Base-by-base conservation (phyloP, 64 coral and sea anemone species). In the Acropora yongei region DNA sequence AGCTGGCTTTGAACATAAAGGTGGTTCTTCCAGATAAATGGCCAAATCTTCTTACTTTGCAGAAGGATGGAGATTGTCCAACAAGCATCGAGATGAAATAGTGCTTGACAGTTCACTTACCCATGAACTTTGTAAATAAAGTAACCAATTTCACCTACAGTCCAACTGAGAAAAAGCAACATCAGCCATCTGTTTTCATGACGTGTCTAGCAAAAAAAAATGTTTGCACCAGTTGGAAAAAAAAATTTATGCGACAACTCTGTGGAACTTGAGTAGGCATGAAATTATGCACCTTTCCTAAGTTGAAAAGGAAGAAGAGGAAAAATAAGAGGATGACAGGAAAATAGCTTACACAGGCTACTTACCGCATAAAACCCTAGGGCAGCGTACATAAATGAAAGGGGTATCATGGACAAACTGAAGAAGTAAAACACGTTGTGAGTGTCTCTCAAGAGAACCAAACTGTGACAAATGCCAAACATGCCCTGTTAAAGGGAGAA, bases 391-490 rank as follows among this genome's bases (percentile, higher is more conserved):
- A 94, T 6, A 9, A 97, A 51, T 61, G 92, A 88, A 10, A 94
- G 44, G 7, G 95, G 95, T 42, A 97, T 91, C 50, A 94, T 91
- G 2, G 84, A 47, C 12, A 97, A 79, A 72, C 90, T 97, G 10
- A 94, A 42, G 79, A 78, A 91, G 78, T 87, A 97, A 71, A 94
- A 41, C 7, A 80, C 48, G 67, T 73, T 91, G 44, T 88, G 75
- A 16, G 75, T 78, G 65, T 91, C 93, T 43, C 80, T 83, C 19
- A 97, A 80, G 2, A 97, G 84, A 41, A 97, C 95, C 76, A 94
- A 51, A 73, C 95, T 97, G 88, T 97, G 93, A 57, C 88, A 90
- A 53, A 97, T 46, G 40, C 91, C 92, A 76, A 83, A 97, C 95
- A 97, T 97, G 6, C 88, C 65, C 95, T 97, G 84, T 51, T 30